phyloP scores from a whole-genome alignment of 2,888 invertebrate species.

The Leptodirus hochenwartii region DNA sequence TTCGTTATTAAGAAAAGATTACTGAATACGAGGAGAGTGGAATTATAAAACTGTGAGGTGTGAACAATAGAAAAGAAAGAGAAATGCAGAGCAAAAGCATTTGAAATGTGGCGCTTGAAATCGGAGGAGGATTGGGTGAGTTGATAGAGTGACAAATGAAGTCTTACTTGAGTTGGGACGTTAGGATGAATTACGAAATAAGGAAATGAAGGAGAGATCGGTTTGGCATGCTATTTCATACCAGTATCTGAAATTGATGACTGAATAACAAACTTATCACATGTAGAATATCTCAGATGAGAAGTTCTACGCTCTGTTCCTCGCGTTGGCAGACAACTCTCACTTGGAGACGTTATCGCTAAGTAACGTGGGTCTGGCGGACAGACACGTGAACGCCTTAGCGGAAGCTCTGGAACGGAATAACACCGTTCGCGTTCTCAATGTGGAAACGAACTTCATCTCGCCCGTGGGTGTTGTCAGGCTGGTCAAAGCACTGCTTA shows the following conservation, averaged over 20 bases:
- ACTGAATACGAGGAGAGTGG: no score
- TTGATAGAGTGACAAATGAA: no score
- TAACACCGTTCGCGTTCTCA: conserved; percentile 63
- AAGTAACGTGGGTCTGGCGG: conserved; percentile 85
- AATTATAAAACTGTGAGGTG: no score
- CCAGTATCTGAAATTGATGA: not conserved
- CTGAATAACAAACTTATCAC: conserved; percentile 9
- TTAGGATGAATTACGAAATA: no score
- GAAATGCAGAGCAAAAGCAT: no score
- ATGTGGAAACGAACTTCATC: conserved; percentile 94
- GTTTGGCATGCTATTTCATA: no score
- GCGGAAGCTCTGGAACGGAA: conserved; percentile 70
- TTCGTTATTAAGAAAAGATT: no score
- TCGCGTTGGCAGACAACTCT: conserved; percentile 75
- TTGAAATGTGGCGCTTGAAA: no score
- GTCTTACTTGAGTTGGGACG: no score
- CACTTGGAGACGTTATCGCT: conserved; percentile 81
- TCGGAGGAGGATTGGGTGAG: no score
- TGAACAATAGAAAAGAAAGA: no score
- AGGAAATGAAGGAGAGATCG: no score
- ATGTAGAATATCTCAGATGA: conserved; percentile 91
- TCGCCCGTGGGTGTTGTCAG: conserved; percentile 74
- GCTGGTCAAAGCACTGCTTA: conserved; percentile 70
- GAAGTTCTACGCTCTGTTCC: conserved; percentile 77
- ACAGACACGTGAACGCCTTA: conserved; percentile 66